phyloP scores from a whole-genome alignment of 2,888 invertebrate species.

The Lamellibrachia columna region DNA sequence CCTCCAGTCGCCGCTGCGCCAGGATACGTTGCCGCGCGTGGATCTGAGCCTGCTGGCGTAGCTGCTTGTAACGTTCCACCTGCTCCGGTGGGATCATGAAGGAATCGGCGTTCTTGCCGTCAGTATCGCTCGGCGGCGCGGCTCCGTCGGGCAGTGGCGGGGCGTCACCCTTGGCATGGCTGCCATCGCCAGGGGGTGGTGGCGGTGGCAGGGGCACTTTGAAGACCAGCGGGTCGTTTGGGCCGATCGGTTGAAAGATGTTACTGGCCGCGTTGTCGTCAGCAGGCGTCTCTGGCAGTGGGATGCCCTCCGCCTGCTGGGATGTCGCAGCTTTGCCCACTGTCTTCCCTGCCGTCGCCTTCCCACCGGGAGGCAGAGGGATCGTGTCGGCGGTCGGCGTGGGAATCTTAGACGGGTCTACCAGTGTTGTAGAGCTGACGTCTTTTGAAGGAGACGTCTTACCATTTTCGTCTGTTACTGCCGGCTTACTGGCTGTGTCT shows the following conservation, averaged over 20 bases:
- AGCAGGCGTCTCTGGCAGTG: conserved; percentile 29
- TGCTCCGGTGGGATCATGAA: conserved; percentile 61
- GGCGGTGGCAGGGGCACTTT: conserved; percentile 32
- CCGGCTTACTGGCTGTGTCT: conserved; percentile 10
- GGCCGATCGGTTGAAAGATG: conserved; percentile 40
- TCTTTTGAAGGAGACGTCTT: neutral
- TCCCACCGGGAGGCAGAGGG: conserved; percentile 34
- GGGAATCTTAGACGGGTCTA: conserved; percentile 23
- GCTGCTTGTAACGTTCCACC: conserved; percentile 57
- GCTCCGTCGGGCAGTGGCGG: conserved; percentile 26
- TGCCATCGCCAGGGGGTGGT: conserved; percentile 26
- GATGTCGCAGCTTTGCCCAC: neutral
- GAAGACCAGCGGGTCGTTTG: conserved; percentile 41
- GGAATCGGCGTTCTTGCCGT: conserved; percentile 36
- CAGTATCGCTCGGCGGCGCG: conserved; percentile 23
- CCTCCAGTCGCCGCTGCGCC: neutral
- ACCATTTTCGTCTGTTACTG: neutral
- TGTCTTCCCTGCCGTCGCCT: neutral
- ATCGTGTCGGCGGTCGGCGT: conserved; percentile 31
- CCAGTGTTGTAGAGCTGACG: neutral
- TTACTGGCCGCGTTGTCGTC: neutral
- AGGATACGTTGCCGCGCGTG: conserved; percentile 72
- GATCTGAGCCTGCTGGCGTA: conserved; percentile 78
- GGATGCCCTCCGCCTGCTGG: conserved; percentile 33
- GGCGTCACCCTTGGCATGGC: conserved; percentile 13